Percentiles rank a stretch among this genome's conserved stretches.
Conservation (phyloP, 2,113 vertebrate genomes). For the Plestiodon gilberti region DNA sequence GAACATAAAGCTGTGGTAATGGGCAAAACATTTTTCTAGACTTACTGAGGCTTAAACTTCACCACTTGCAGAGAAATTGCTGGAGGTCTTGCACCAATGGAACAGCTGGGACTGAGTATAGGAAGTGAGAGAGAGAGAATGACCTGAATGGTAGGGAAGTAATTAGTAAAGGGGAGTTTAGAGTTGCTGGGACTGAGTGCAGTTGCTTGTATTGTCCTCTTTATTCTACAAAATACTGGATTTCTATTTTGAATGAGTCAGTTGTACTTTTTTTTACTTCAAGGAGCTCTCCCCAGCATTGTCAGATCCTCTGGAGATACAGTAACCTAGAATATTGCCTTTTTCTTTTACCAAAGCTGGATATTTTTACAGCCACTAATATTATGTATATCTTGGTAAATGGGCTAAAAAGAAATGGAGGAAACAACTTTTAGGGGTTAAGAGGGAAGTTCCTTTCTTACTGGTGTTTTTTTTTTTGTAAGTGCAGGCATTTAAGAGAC, state of each 20-base stretch:
- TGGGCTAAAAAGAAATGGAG: neutral
- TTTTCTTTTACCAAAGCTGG: constrained; percentile 14
- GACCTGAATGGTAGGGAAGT: neutral
- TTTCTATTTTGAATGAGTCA: constrained; percentile 41
- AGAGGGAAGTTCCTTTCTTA: neutral
- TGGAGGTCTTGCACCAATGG: no score
- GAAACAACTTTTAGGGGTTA: neutral
- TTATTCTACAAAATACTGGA: constrained; percentile 61
- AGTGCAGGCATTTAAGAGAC: constrained; percentile 5
- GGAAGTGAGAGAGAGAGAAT: neutral
- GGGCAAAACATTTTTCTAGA: no score
- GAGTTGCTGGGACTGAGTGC: neutral
- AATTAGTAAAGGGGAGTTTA: neutral
- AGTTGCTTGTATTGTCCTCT: neutral
- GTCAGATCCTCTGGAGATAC: neutral
- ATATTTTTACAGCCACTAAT: constrained; percentile 18
- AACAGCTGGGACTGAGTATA: neutral
- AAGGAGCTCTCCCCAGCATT: neutral
- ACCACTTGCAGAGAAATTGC: neutral
- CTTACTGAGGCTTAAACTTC: no score
- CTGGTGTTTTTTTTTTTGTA: neutral
- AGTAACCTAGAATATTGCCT: constrained; percentile 18
- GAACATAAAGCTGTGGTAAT: constrained; percentile 18
- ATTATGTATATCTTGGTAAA: neutral
- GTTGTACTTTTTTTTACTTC: constrained; percentile 43